Evolutionary conservation across 2,888 invertebrate genomes (phyloP), one percentile per base, ranked within the genome.

Genomic region (Carpatolechia fugitivella): DNA sequence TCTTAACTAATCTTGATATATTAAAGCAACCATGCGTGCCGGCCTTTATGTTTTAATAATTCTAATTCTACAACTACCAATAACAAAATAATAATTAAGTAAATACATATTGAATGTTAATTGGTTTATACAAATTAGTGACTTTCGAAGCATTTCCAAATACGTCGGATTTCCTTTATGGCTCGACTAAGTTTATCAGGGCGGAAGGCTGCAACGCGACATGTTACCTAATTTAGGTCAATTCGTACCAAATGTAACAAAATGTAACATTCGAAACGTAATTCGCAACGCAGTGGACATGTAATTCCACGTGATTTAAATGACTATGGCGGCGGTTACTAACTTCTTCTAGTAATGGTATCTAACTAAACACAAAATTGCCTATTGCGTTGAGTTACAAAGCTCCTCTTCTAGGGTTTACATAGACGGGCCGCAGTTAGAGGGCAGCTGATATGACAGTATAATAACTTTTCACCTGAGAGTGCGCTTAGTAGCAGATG

Each of bases 261-360:
- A 52, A 41, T 41, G 41, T 52, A 40, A 29, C 52, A 40, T 30
- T 52, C 40, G 16, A 10, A 29, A 40, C 61, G 64, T 66, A 66
- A 71, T 77, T 71, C 72, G 60, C 68, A 74, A 74, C 67, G 57
- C 62, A 56, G 63, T 64, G 63, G 58, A 51, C 56, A 56, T 59
- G 67, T 72, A 76, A 75, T 76, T 67, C 67, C 64, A 63, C 68
- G 65, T 63, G 69, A 80, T 76, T 76, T 76, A 73, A 78, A 74
- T 74, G 74, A 76, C 67, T 62, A 69, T 68, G 69, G 69, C 68
- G 67, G 66, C 64, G 64, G 70, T 70, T 67, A 76, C 74, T 69
- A 67, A 74, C 72, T 73, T 76, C 71, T 72, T 69, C 64, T 61
- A 48, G 47, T 29, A 44, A 29, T 44, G 7, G 20, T 24, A 20